Percentiles rank a stretch among this genome's conserved stretches.
These are phyloP conservation scores for Tapirus indicus DNA, from an alignment of 2,797 vertebrate genomes.

Conservation along the genomic window DNA sequence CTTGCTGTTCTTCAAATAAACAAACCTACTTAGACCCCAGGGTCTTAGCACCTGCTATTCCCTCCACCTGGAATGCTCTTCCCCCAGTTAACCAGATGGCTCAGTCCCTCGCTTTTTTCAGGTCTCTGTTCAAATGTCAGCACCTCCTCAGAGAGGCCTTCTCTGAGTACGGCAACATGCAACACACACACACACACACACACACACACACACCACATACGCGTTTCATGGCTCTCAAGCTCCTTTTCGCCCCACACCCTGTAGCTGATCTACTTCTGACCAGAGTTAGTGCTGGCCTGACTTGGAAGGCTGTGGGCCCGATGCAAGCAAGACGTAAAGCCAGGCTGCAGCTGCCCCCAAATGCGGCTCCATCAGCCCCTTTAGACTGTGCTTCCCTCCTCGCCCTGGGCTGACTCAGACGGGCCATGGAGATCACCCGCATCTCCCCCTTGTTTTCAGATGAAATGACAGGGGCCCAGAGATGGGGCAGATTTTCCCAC, in stretches of 20 bases:
- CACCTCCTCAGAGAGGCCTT: not conserved
- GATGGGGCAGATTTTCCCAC: not conserved
- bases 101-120: not conserved
- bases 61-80: not conserved
- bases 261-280: not conserved
- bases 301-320: not conserved
- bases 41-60: not conserved
- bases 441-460: not conserved
- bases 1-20: not conserved
- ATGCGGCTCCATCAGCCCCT: rapidly evolving
- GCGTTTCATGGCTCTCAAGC: not conserved
- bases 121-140: not conserved
- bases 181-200: not conserved
- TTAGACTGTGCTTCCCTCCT: too few relatives aligned
- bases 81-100: not conserved
- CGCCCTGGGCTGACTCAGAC: not conserved
- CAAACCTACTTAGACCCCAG: not conserved
- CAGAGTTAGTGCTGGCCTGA: not conserved
- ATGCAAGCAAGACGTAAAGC: not conserved
- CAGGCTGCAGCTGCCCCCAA: not conserved
- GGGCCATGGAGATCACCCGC: not conserved
- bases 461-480: not conserved
- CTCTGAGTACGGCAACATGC: not conserved
- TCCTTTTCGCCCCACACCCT: not conserved
- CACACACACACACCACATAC: not conserved